These are phyloP conservation scores for Cryptus armator DNA, from an alignment of 2,888 invertebrate genomes.

Conservation along the genomic window DNA sequence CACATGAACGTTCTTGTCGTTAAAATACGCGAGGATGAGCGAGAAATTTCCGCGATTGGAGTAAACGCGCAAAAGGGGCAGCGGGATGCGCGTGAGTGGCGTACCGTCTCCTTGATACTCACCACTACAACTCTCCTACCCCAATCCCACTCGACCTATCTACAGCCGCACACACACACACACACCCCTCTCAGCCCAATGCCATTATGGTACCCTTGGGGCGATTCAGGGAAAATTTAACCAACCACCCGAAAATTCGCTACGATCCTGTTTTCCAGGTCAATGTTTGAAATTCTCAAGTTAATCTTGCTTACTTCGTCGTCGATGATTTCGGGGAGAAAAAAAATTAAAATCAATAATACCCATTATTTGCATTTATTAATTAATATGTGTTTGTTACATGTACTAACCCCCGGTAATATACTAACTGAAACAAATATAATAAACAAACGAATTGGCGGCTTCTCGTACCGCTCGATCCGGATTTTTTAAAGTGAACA, in stretches of 20 bases:
- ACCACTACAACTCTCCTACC: not conserved
- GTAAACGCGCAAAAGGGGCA: not conserved
- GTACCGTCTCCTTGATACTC: not conserved
- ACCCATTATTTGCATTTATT: not conserved
- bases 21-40: slow-evolving; percentile 4
- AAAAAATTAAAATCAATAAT: not conserved
- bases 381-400: slow-evolving; percentile 1
- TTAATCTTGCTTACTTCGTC: no score
- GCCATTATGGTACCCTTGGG: no score
- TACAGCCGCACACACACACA: not conserved
- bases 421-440: not conserved
- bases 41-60: slow-evolving; percentile 9
- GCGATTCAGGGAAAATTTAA: no score
- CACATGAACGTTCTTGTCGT: not conserved
- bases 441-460: slow-evolving; percentile 30
- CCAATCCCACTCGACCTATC: not conserved
- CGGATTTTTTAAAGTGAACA: slow-evolving; percentile 25
- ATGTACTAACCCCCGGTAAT: not conserved
- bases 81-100: not conserved
- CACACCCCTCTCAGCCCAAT: no score
- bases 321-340: no score
- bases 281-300: no score
- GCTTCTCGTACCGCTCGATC: slow-evolving; percentile 43
- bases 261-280: no score
- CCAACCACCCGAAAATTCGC: no score